These are phyloP conservation scores for Aythya baeri DNA, from an alignment of 2,113 vertebrate genomes.

Conservation along the genomic window DNA sequence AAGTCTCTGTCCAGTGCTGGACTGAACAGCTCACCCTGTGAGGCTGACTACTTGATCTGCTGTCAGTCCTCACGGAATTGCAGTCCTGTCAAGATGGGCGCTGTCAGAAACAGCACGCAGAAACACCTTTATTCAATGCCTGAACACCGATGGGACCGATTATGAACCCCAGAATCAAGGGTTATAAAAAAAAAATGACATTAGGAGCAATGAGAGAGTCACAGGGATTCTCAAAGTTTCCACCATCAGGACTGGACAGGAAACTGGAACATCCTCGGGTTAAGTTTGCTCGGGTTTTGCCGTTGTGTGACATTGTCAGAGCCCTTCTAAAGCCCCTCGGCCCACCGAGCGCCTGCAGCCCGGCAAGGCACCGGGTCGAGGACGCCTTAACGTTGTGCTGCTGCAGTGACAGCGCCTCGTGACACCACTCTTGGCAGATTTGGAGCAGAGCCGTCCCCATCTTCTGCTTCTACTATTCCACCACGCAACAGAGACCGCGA, in stretches of 20 bases:
- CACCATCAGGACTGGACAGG: rapidly evolving
- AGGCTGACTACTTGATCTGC: background rate
- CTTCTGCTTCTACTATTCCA: background rate
- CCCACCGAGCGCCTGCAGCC: rapidly evolving
- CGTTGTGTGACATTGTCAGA: too few relatives aligned
- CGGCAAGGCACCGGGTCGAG: background rate
- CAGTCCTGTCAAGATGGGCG: rapidly evolving
- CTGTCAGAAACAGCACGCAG: background rate
- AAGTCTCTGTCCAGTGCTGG: background rate
- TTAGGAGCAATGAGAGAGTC: background rate
- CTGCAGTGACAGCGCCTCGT: too few relatives aligned
- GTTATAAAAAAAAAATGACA: too few relatives aligned
- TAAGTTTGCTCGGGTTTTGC: background rate
- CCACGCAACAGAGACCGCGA: rapidly evolving
- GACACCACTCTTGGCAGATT: rapidly evolving
- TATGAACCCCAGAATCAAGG: background rate
- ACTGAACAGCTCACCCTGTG: background rate
- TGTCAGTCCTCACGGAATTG: background rate
- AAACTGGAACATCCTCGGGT: background rate
- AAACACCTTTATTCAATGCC: background rate
- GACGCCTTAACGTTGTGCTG: rapidly evolving
- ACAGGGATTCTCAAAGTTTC: background rate
- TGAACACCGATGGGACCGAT: background rate
- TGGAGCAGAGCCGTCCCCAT: rapidly evolving
- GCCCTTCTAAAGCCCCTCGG: background rate